phyloP scores from a whole-genome alignment of 1,140 invertebrate genomes.

The Nephila pilipes region DNA sequence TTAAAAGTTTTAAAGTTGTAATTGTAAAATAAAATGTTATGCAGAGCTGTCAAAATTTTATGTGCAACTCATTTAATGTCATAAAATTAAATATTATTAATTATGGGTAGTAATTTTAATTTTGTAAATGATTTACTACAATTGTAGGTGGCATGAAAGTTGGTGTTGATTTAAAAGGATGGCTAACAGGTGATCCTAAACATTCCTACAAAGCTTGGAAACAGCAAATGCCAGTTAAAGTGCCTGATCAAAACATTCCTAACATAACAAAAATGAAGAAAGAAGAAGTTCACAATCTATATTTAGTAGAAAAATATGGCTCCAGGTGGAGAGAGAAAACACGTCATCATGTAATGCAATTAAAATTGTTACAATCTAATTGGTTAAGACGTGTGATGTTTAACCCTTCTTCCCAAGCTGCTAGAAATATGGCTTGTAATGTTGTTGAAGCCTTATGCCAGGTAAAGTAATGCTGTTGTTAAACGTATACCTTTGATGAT shows the following conservation, averaged over 20 bases:
- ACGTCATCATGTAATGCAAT: constrained; percentile 76
- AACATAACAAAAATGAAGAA: constrained; percentile 79
- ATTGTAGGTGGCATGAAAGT: constrained; percentile 84
- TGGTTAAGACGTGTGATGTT: constrained; percentile 95
- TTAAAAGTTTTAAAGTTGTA: too few relatives aligned
- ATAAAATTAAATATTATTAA: neutral
- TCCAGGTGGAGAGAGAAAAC: constrained; percentile 82
- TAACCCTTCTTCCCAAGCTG: constrained; percentile 93
- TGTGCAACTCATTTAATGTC: neutral
- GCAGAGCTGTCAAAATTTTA: neutral
- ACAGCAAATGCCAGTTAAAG: constrained; percentile 80
- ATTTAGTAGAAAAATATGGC: constrained; percentile 90
- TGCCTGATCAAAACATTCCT: constrained; percentile 21
- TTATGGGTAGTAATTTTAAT: too few relatives aligned
- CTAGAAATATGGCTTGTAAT: constrained; percentile 92
- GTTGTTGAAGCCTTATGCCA: constrained; percentile 91
- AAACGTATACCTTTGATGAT: too few relatives aligned
- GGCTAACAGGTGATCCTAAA: constrained; percentile 88
- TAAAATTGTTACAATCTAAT: constrained; percentile 85
- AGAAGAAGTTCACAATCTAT: constrained; percentile 84
- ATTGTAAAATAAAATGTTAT: too few relatives aligned
- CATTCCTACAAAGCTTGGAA: constrained; percentile 89
- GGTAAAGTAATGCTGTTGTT: constrained; percentile 27
- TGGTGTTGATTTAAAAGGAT: constrained; percentile 88
- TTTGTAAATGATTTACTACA: neutral